Evolutionary conservation across 2,888 invertebrate species (phyloP), one percentile per base, ranked within the genome.

Genomic region (Archips crataeganus): DNA sequence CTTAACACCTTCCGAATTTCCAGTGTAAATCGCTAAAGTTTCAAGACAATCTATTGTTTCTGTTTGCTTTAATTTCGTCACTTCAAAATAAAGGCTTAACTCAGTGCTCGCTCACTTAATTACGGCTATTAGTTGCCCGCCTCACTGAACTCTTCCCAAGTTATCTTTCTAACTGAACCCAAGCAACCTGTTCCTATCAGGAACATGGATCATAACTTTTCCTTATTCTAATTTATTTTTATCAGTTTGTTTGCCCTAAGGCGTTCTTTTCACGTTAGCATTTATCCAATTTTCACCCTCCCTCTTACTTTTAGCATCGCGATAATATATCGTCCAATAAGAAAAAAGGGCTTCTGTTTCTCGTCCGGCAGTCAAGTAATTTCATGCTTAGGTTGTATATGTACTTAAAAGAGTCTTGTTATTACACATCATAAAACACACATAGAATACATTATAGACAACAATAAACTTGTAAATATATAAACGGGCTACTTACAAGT

Each of bases 291-390:
- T 64, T 70, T 45, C 34, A 39, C 39, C 45, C 62, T 49, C 51
- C 42, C 45, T 36, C 49, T 13, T 65, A 71, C 60, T 39, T 71
- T 65, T 59, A 65, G 60, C 59, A 49, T 32, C 65, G 39, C 34
- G 49, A 59, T 65, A 71, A 66, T 71, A 54, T 67, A 71, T 66
- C 45, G 45, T 66, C 66, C 45, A 61, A 71, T 67, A 71, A 71
- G 66, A 61, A 66, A 54, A 67, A 66, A 34, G 66, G 66, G 66
- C 51, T 71, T 67, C 71, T 71, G 66, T 51, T 66, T 61, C 15
- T 32, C 61, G 61, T 71, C 61, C 15, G 32, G 60, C 57, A 49
- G 39, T 45, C 5, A 10, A 62, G 59, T 39, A 15, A 49, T 54
- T 10, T 9, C n/a, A 36, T 6, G 57, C n/a, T 47, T 54, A 15